phyloP scores from a whole-genome alignment of 2,113 vertebrate genomes.

The Microcebus lehilahytsara region DNA sequence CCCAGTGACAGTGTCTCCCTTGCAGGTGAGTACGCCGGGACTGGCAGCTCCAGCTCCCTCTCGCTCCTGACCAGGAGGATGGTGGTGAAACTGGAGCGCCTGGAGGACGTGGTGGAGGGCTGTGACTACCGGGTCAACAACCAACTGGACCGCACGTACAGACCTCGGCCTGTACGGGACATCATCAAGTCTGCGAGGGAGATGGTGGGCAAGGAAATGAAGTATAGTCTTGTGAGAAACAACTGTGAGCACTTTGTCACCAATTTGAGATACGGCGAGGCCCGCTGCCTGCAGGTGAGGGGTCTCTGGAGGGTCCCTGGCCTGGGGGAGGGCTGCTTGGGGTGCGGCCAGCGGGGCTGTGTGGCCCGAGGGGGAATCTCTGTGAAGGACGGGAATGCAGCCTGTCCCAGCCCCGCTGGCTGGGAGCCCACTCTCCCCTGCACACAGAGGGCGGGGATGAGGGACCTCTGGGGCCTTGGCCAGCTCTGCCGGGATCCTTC shows the following conservation, averaged over 20 bases:
- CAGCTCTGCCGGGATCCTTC: not conserved
- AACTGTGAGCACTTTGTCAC: constrained; percentile 91
- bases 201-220: constrained; percentile 69
- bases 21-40: constrained; percentile 73
- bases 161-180: constrained; percentile 35
- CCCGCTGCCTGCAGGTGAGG: constrained; percentile 83
- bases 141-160: constrained; percentile 75
- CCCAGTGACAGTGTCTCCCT: not conserved
- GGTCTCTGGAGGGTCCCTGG: not conserved
- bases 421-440: too few relatives aligned
- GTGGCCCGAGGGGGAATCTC: too few relatives aligned
- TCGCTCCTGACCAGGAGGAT: constrained; percentile 63
- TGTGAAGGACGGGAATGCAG: too few relatives aligned
- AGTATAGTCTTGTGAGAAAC: constrained; percentile 72
- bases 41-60: constrained; percentile 67
- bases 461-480: not conserved
- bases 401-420: too few relatives aligned
- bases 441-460: too few relatives aligned
- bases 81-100: constrained; percentile 79
- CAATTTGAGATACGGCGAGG: constrained; percentile 84
- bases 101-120: constrained; percentile 77
- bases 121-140: constrained; percentile 84
- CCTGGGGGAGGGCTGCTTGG: not conserved
- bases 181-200: constrained; percentile 79
- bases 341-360: too few relatives aligned